Evolutionary conservation across 2,888 invertebrate species (phyloP), one percentile per base, ranked within the genome.

Genomic region (Clistopyga incitator): DNA sequence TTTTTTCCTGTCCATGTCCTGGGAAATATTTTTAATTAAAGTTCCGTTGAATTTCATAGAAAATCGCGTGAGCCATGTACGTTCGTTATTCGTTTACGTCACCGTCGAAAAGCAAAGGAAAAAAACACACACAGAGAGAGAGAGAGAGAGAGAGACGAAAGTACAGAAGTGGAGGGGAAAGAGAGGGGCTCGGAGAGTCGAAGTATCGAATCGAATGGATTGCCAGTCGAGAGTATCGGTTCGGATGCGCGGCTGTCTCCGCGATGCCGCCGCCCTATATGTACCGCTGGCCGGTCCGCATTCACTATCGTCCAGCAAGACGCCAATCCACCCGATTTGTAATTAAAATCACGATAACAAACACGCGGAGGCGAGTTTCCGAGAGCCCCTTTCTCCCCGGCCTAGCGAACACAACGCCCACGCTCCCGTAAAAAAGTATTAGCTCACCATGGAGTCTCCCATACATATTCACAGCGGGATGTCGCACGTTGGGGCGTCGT

Each of bases 261-360:
- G 23, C 42, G 68, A 50, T 34, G 50, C 50, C 50, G 38, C 38
- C n/a, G n/a, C n/a, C n/a, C n/a, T n/a, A n/a, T 78, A 45, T n/a
- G 34, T 23, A 47, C 23, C 42, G 18, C n/a, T n/a, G n/a, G n/a
- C 54, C 25, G 18, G 18, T 67, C 13, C 56, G 8, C 20, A 13
- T 42, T 45, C 42, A 3, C 1, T 67, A 18, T 25, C 54, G 71
- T 78, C 71, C 78, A 59, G 78, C 78, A 78, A 78, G 78, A 78
- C 78, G 78, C 78, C 78, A 71, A 78, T 78, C 78, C 61, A 71
- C 61, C 64, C 50, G 70, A 64, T 78, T 78, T 78, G 78, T 78
- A 78, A 78, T 78, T 78, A 78, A 78, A 78, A 78, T 78, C 78
- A 71, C 78, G 64, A 78, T 78, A 78, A 78, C 78, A 71, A 78